A percentile compares a stretch with the other conserved stretches of the same genome.
phyloP scores from a whole-genome alignment of 2,888 invertebrate species.

The Protonemura montana region DNA sequence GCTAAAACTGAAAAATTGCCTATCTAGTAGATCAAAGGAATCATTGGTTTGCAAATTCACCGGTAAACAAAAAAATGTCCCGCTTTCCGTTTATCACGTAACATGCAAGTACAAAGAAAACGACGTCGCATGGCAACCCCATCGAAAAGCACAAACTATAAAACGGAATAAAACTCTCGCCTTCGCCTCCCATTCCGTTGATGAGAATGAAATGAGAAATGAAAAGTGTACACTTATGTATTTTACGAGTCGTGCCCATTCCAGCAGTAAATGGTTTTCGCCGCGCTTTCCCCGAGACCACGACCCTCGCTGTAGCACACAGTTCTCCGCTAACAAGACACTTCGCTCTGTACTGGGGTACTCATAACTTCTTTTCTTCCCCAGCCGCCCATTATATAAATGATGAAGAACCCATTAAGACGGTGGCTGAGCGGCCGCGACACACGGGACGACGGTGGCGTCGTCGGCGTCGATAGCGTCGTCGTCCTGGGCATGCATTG shows the following conservation, averaged over 20 bases:
- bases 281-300: neutral
- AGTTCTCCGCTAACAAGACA: neutral
- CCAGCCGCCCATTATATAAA: slow-evolving; percentile 26
- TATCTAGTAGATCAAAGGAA: no score
- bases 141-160: neutral
- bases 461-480: neutral
- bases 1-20: no score
- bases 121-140: neutral
- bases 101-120: no score
- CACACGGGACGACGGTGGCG: neutral
- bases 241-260: no score
- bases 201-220: neutral
- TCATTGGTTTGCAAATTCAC: no score
- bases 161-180: neutral
- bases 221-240: neutral
- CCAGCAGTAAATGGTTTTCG: neutral
- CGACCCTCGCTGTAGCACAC: neutral
- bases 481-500: neutral
- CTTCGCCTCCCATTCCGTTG: neutral
- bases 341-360: neutral
- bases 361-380: slow-evolving; percentile 19
- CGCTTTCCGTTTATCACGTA: no score
- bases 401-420: slow-evolving; percentile 33
- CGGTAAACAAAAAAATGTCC: no score
- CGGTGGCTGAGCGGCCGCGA: neutral